These are phyloP conservation scores for Pyralis farinalis DNA, from an alignment of 2,888 invertebrate genomes.

Conservation along the genomic window DNA sequence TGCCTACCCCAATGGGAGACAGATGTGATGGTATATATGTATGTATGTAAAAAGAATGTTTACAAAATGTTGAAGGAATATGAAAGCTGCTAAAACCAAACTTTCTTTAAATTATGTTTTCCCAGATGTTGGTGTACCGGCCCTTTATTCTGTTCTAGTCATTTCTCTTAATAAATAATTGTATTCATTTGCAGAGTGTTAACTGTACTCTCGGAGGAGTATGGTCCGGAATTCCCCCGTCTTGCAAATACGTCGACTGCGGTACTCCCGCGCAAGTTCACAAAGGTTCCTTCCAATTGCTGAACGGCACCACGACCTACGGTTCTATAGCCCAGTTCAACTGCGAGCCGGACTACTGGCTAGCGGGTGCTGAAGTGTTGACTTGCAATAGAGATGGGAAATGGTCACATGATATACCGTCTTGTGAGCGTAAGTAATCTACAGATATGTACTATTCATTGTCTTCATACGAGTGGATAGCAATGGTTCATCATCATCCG, in stretches of 20 bases:
- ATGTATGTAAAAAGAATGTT: no score
- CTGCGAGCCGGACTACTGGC: constrained; percentile 92
- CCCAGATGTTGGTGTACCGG: no score
- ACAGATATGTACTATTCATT: background rate
- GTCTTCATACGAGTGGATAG: no score
- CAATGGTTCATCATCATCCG: no score
- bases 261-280: constrained; percentile 90
- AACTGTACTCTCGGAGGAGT: constrained; percentile 92
- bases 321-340: constrained; percentile 89
- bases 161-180: no score
- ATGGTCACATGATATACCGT: constrained; percentile 92
- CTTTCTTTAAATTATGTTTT: no score
- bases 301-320: constrained; percentile 91
- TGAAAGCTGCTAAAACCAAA: no score
- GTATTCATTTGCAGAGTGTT: constrained; percentile 82
- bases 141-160: no score
- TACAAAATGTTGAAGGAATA: no score
- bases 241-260: constrained; percentile 93
- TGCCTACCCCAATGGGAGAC: no score
- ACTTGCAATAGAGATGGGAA: constrained; percentile 91
- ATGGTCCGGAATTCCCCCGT: constrained; percentile 90
- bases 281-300: constrained; percentile 85
- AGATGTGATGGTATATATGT: no score
- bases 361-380: constrained; percentile 86
- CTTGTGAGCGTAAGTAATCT: constrained; percentile 87